Evolutionary conservation across 2,888 invertebrate species (phyloP).

Genomic region (Tetragonisca angustula): DNA sequence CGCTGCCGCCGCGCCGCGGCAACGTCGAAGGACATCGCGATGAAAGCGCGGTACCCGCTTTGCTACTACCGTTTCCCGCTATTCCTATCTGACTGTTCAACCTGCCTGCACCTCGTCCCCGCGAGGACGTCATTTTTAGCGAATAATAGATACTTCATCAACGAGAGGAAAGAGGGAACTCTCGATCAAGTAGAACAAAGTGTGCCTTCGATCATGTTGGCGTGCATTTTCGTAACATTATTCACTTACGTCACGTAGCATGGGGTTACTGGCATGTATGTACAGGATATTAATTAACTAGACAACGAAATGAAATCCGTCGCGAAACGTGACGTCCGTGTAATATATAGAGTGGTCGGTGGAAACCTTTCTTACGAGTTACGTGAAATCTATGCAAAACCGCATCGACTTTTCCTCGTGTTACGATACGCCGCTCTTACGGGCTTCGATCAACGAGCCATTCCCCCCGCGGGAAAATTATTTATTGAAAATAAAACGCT

Average conservation of each 20-base stretch:
- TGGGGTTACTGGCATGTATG: too few relatives aligned
- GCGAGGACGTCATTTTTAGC: slow-evolving; percentile 7
- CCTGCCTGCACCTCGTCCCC: not conserved
- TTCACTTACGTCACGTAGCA: not conserved
- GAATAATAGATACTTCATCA: not conserved
- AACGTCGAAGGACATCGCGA: slow-evolving; percentile 56
- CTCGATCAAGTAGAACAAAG: not conserved
- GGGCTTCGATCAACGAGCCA: not conserved
- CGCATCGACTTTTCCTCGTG: not conserved
- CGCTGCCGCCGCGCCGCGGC: slow-evolving; percentile 26
- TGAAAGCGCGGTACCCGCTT: slow-evolving; percentile 47
- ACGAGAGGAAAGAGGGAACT: not conserved
- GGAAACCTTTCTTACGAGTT: not conserved
- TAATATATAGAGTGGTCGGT: not conserved
- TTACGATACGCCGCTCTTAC: not conserved
- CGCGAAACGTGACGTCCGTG: not conserved
- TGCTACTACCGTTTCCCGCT: slow-evolving; percentile 11
- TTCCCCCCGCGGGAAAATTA: not conserved
- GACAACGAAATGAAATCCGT: not conserved
- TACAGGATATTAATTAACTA: too few relatives aligned
- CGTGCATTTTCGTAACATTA: not conserved
- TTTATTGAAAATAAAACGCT: slow-evolving; percentile 10
- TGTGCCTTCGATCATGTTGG: not conserved
- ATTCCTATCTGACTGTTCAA: slow-evolving; percentile 4
- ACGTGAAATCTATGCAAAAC: not conserved